phyloP scores from a whole-genome alignment of 2,888 invertebrate genomes.

The Phrixothrix hirtus region DNA sequence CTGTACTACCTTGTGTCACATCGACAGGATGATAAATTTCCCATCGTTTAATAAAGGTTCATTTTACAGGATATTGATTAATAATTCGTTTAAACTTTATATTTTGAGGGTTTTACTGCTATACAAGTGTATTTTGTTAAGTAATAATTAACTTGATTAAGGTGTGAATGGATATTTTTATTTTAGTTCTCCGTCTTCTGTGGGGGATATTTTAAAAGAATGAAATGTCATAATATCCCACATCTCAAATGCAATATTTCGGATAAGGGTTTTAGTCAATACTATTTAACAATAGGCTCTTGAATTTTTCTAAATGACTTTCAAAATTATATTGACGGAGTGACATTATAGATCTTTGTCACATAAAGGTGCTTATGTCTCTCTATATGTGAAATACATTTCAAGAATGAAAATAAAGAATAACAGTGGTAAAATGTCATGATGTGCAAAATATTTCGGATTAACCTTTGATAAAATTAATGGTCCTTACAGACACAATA shows the following conservation, averaged over 20 bases:
- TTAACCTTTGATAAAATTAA: too few relatives aligned
- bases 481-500: too few relatives aligned
- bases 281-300: slow-evolving; percentile 24
- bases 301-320: slow-evolving; percentile 31
- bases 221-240: slow-evolving; percentile 24
- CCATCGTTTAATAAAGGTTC: slow-evolving; percentile 25
- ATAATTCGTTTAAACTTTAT: slow-evolving; percentile 1
- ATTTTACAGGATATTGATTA: slow-evolving; percentile 22
- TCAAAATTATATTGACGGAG: slow-evolving; percentile 30
- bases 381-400: too few relatives aligned
- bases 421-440: too few relatives aligned
- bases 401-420: too few relatives aligned
- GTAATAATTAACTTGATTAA: slow-evolving; percentile 10
- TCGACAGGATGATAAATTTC: slow-evolving; percentile 38
- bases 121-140: slow-evolving; percentile 2
- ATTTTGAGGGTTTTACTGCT: slow-evolving; percentile 2
- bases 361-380: slow-evolving; percentile 23
- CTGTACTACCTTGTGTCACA: slow-evolving; percentile 40
- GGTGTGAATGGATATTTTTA: slow-evolving; percentile 14
- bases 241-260: too few relatives aligned
- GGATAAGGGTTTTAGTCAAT: slow-evolving; percentile 29
- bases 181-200: slow-evolving; percentile 11
- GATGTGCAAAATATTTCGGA: too few relatives aligned
- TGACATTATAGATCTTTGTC: slow-evolving; percentile 33
- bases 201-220: slow-evolving; percentile 8